Evolutionary conservation across 2,113 vertebrate species (phyloP), one percentile per base, ranked within the genome.

Genomic region (Trematocara macrostoma): DNA sequence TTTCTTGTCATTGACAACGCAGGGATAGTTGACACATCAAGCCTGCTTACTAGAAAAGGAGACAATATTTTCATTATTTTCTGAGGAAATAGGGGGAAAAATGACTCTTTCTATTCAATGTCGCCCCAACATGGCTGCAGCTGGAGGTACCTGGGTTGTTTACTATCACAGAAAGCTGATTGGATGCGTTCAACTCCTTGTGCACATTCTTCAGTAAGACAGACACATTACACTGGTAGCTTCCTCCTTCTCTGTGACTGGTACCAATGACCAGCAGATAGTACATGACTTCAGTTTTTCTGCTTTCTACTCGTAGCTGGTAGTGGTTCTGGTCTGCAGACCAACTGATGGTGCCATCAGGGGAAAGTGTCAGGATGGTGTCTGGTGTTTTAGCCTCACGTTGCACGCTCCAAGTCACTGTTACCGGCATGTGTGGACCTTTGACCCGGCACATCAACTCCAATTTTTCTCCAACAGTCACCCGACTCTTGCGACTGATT

Each of bases 321-420:
- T 97, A 97, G 47, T 34, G 93, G 1, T 91, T 23, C 45, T 89
- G 93, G 0, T 85, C 47, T 6, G 78, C 35, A 1, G 89, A 94
- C 97, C 97, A 99, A 42, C 88, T 87, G 55, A 97, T 49, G 1
- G 84, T 42, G 8, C 97, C 97, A 0, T 80, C 53, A 1, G 94
- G 93, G 81, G 61, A 40, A 71, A 97, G 34, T 3, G 4, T 94
- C 38, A 97, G 81, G 52, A 99, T 94, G 49, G 88, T 79, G 0
- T 94, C 94, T 1, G 56, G 20, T 18, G n/a, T 23, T 0, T 78
- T 69, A 57, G 78, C 51, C 1, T n/a, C 71, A 3, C 88, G 94
- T 79, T 92, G 93, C 90, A 97, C 95, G 4, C 89, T 95, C 98
- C 98, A 99, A 0, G 12, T 85, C 79, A 98, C 81, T 0, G 95